Percentiles rank a stretch among this genome's conserved stretches.
phyloP scores from a whole-genome alignment of 2,797 vertebrate species.

The Erithacus rubecula region DNA sequence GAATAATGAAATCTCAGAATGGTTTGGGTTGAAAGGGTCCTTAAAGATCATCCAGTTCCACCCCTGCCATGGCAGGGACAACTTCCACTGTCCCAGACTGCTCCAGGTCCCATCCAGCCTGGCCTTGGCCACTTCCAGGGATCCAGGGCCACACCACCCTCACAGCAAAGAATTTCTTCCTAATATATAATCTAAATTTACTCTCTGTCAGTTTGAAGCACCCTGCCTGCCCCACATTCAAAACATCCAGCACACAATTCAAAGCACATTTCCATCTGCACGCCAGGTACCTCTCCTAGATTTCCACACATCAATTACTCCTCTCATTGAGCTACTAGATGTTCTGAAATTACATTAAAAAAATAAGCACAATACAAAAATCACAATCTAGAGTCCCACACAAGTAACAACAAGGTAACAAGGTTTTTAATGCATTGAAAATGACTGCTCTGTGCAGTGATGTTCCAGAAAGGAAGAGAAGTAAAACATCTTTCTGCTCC shows the following conservation, averaged over 20 bases:
- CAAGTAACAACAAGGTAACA: not conserved
- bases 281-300: not conserved
- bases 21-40: not conserved
- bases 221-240: too few relatives aligned
- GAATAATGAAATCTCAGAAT: not conserved
- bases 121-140: not conserved
- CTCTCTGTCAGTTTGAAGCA: not conserved
- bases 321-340: not conserved
- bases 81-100: not conserved
- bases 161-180: not conserved
- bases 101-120: not conserved
- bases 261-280: not conserved
- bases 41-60: not conserved
- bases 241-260: not conserved
- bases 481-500: not conserved
- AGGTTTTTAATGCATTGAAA: not conserved
- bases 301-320: not conserved
- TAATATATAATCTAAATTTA: not conserved
- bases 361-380: not conserved
- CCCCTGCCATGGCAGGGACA: not conserved
- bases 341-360: not conserved
- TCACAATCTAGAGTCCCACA: not conserved
- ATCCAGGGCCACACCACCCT: accelerated
- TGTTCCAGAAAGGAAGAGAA: not conserved
- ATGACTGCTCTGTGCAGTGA: not conserved